These are phyloP conservation scores for Catocala nupta DNA, from an alignment of 2,888 invertebrate genomes.

Conservation along the genomic window DNA sequence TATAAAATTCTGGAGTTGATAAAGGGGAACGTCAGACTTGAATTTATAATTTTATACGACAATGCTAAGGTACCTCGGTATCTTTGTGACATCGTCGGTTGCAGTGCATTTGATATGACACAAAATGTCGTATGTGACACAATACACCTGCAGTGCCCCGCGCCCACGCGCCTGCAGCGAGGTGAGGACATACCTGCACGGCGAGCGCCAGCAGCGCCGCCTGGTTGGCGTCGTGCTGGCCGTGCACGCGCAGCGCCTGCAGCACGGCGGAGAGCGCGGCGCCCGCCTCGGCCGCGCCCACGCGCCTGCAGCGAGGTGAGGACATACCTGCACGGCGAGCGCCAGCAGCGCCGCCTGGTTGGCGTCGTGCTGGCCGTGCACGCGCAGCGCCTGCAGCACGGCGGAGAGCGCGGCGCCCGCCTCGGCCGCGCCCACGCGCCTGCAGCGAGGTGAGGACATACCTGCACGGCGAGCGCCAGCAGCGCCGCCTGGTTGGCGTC, in stretches of 20 bases:
- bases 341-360: conserved; percentile 94
- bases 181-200: conserved; percentile 88
- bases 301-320: conserved; percentile 62
- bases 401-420: too few relatives aligned
- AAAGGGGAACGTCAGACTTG: too few relatives aligned
- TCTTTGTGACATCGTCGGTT: too few relatives aligned
- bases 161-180: background rate
- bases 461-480: conserved; percentile 85
- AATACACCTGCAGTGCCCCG: too few relatives aligned
- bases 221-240: conserved; percentile 96
- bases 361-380: conserved; percentile 96
- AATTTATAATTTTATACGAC: too few relatives aligned
- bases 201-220: conserved; percentile 93
- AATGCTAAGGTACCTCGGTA: too few relatives aligned
- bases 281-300: too few relatives aligned
- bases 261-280: conserved; percentile 93
- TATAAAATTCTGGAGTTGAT: too few relatives aligned
- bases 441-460: too few relatives aligned
- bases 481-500: conserved; percentile 95
- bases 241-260: conserved; percentile 94
- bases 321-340: conserved; percentile 92
- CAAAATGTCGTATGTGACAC: too few relatives aligned
- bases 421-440: conserved; percentile 77
- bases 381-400: conserved; percentile 92
- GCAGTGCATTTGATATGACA: too few relatives aligned